Percentiles rank a stretch among this genome's conserved stretches.
Evolutionary conservation across 2,888 invertebrate species (phyloP).

Genomic region (Capitulum mitella): DNA sequence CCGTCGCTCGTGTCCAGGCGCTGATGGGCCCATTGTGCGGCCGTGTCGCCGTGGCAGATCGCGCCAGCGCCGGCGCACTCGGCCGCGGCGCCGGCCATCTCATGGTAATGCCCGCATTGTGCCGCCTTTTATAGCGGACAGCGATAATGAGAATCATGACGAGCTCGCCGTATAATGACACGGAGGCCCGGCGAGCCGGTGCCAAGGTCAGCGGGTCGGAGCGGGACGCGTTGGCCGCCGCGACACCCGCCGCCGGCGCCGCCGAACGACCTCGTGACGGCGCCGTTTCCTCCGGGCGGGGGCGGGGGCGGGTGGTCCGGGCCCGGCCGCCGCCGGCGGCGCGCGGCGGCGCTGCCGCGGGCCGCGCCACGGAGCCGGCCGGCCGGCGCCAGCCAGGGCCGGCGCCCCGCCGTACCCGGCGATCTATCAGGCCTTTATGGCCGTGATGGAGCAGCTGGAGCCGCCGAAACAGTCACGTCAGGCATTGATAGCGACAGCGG

Average conservation of each 20-base stretch:
- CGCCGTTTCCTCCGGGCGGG: neutral
- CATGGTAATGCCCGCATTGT: neutral
- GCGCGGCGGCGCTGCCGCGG: neutral
- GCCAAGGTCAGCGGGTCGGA: neutral
- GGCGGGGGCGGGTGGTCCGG: neutral
- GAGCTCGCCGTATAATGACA: neutral
- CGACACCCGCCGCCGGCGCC: neutral
- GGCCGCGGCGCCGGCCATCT: too few relatives aligned
- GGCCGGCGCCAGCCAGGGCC: neutral
- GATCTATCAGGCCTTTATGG: neutral
- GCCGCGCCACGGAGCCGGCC: neutral
- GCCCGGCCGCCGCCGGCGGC: neutral
- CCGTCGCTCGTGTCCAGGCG: too few relatives aligned
- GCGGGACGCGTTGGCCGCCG: too few relatives aligned
- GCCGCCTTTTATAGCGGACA: neutral
- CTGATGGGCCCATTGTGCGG: too few relatives aligned
- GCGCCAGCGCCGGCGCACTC: too few relatives aligned
- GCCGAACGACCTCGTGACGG: neutral
- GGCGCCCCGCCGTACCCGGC: neutral
- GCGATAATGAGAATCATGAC: constrained; percentile 6
- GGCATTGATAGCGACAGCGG: neutral
- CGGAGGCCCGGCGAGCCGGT: neutral
- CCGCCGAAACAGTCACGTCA: neutral
- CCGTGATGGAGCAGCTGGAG: neutral
- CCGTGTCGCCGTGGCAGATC: too few relatives aligned